Percentiles rank a stretch among this genome's conserved stretches.
Conservation (phyloP, 2,797 vertebrate genomes). For the Hippocampus kuda region DNA sequence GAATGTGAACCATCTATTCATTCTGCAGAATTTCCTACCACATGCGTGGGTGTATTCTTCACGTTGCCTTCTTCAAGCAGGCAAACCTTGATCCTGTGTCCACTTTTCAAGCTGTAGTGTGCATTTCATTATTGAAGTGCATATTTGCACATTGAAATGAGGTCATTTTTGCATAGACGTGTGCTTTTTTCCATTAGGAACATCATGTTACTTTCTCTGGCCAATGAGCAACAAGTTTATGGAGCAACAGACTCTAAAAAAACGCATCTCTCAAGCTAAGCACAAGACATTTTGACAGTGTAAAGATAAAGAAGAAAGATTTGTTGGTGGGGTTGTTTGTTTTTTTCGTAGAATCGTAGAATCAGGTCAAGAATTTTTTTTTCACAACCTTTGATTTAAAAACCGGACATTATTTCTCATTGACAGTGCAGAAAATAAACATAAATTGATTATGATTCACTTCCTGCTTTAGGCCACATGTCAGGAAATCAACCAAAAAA, state of each 20-base stretch:
- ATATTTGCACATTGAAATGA: background rate
- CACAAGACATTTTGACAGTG: background rate
- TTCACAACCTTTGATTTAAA: too few species aligned
- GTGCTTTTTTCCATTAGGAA: background rate
- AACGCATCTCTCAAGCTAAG: background rate
- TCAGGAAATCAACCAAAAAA: too few species aligned
- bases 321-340: background rate
- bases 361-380: too few species aligned
- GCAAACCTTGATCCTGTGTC: background rate
- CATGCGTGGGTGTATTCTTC: background rate
- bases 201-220: constrained; percentile 1
- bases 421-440: too few species aligned
- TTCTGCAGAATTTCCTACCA: background rate
- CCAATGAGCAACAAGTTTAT: background rate
- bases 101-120: background rate
- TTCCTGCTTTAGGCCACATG: too few species aligned
- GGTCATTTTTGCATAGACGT: background rate
- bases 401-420: too few species aligned
- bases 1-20: constrained; percentile 13
- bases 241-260: background rate
- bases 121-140: background rate
- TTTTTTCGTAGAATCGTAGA: too few species aligned
- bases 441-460: too few species aligned
- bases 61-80: background rate
- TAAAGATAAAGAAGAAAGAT: background rate